phyloP scores from a whole-genome alignment of 2,797 vertebrate genomes.

The Malacoctenus gilli region DNA sequence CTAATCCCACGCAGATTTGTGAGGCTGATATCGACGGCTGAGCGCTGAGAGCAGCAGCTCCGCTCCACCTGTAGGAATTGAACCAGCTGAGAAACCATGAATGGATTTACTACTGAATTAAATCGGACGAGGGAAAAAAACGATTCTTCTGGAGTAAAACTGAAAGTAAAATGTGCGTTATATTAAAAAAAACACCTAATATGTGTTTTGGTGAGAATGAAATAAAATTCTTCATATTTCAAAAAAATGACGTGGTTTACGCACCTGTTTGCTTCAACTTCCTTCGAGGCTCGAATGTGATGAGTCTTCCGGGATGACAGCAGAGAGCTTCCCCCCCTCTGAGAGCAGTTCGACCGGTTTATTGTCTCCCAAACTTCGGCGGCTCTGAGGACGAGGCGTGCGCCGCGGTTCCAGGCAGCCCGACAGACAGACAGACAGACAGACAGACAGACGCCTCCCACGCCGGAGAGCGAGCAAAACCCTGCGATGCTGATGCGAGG shows the following conservation, averaged over 20 bases:
- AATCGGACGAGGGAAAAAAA: neutral
- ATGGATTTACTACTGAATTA: constrained; percentile 35
- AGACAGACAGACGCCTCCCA: neutral
- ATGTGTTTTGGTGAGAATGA: neutral
- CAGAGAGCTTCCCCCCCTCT: neutral
- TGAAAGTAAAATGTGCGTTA: neutral
- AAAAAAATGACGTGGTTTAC: constrained; percentile 40
- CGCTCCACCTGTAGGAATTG: constrained; percentile 70
- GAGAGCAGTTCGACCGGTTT: constrained; percentile 33
- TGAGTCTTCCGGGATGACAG: constrained; percentile 54
- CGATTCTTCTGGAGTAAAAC: rapidly evolving
- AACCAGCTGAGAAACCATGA: constrained; percentile 31
- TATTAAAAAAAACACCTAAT: too few relatives aligned
- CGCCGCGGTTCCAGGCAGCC: neutral
- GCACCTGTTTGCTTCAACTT: constrained; percentile 75
- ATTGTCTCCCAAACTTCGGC: constrained; percentile 50
- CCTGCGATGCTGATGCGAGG: constrained; percentile 55
- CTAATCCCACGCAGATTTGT: neutral
- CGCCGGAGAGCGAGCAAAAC: constrained; percentile 19
- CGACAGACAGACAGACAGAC: neutral
- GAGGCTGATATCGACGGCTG: constrained; percentile 6
- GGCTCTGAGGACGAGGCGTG: neutral
- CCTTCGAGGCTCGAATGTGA: constrained; percentile 29
- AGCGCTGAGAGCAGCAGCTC: constrained; percentile 26
- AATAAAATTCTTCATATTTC: too few relatives aligned